Conservation (phyloP, 2,888 invertebrate species). For the Drosophila melanosoma region DNA sequence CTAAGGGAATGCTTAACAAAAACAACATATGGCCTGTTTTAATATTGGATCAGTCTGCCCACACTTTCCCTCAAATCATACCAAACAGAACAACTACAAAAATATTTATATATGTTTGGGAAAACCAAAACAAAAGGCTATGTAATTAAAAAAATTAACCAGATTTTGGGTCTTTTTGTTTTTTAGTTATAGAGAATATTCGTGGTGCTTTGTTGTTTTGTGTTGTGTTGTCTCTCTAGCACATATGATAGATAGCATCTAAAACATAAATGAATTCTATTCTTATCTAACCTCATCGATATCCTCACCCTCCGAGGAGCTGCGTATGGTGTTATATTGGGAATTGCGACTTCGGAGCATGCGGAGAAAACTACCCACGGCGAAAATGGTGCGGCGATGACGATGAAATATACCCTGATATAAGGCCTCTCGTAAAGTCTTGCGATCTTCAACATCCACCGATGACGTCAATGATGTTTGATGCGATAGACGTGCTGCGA, state of each 20-base stretch:
- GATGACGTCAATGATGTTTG: conserved; percentile 88
- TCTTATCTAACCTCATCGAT: conserved; percentile 85
- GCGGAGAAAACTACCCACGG: conserved; percentile 90
- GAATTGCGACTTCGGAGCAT: conserved; percentile 91
- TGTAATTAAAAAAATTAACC: conserved; percentile 4
- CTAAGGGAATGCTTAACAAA: conserved; percentile 20
- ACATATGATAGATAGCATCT: conserved; percentile 17
- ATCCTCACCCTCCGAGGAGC: conserved; percentile 85
- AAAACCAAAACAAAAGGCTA: conserved; percentile 17
- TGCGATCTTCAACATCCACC: conserved; percentile 88
- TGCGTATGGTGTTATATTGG: conserved; percentile 90
- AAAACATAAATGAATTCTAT: conserved; percentile 29
- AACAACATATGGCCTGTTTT: conserved; percentile 14
- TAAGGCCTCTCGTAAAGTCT: conserved; percentile 89
- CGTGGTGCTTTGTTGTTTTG: conserved; percentile 16
- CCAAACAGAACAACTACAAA: background rate
- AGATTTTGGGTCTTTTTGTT: conserved; percentile 44
- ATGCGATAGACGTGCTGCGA: conserved; percentile 86
- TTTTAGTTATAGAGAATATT: conserved; percentile 35
- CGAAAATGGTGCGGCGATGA: conserved; percentile 91
- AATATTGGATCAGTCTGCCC: conserved; percentile 19
- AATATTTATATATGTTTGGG: background rate
- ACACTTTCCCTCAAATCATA: background rate
- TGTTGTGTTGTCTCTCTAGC: conserved; percentile 30
- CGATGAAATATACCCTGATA: conserved; percentile 92